Evolutionary conservation across 2,888 invertebrate species (phyloP), one percentile per base, ranked within the genome.

Genomic region (Sussaba pulchella): DNA sequence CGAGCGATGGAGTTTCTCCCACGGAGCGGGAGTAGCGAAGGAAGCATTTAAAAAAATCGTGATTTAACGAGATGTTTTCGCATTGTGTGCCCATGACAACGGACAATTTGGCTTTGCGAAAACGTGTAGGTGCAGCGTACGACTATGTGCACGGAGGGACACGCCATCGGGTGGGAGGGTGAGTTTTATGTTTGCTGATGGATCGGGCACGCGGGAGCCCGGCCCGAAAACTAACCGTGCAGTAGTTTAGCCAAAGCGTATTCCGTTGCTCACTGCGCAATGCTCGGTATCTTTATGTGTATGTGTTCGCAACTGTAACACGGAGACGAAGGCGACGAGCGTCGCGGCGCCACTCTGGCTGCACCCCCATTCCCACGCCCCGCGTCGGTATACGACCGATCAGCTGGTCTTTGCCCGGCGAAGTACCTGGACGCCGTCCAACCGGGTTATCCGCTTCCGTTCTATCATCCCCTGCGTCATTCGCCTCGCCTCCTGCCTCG

Each of bases 41-140:
- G 57, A 45, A 45, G 54, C n/a, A 26, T 50, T 76, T 76, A 45
- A 61, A 63, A 73, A 69, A 76, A 73, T 75, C 75, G 86, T 87
- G 85, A 88, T 89, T 90, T 88, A 89, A 88, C 86, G 88, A 86
- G 88, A 87, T 91, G 89, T 90, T 91, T 91, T 89, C 86, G 86
- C 84, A 83, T 41, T 86, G 85, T 87, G 85, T 84, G 82, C 50
- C 81, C 82, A 82, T 85, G 83, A 86, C 83, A 88, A 88, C 89
- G 88, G 89, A 89, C 90, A 89, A 91, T 88, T 90, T 85, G 88
- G 88, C 87, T 91, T 91, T 90, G 90, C 89, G 90, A 90, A 86
- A 85, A 83, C 64, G 54, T 54, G 70, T 36, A 39, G 43, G n/a
- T 71, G 63, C 75, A 73, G 26, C 17, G 21, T 39, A 36, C 70